Evolutionary conservation across 2,888 invertebrate species (phyloP).

Genomic region (Cyrtodaria siliqua): DNA sequence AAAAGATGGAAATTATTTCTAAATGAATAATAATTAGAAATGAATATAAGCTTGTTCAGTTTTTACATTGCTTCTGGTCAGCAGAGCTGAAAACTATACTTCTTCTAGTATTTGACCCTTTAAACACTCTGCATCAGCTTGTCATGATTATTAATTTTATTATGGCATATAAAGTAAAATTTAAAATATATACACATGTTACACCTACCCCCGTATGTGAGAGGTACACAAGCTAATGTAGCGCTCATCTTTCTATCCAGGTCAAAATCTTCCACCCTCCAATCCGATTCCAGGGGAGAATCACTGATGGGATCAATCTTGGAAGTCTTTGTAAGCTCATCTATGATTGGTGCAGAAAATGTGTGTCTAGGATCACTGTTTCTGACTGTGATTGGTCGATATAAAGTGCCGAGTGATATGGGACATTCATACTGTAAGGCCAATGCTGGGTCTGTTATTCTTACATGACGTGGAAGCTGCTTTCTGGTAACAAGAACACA

Average conservation of each 20-base stretch:
- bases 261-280: conserved; percentile 80
- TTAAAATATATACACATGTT: not conserved
- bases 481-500: conserved; percentile 75
- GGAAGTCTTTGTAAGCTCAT: conserved; percentile 81
- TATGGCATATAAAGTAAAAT: too few species aligned
- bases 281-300: conserved; percentile 74
- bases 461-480: conserved; percentile 81
- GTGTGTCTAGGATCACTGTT: conserved; percentile 81
- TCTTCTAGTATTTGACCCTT: too few species aligned
- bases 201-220: conserved; percentile 79
- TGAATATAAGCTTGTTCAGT: too few species aligned
- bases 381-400: conserved; percentile 82
- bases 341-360: conserved; percentile 82
- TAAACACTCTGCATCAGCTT: too few species aligned
- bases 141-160: too few species aligned
- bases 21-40: too few species aligned
- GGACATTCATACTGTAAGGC: conserved; percentile 82
- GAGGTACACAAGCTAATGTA: conserved; percentile 74
- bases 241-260: conserved; percentile 80
- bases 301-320: conserved; percentile 83
- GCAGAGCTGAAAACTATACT: too few species aligned
- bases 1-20: too few species aligned
- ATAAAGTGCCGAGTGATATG: conserved; percentile 81
- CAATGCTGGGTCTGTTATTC: conserved; percentile 74
- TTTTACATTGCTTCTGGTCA: too few species aligned